phyloP scores from a whole-genome alignment of 2,888 invertebrate genomes.

The Metacarcinus magister region DNA sequence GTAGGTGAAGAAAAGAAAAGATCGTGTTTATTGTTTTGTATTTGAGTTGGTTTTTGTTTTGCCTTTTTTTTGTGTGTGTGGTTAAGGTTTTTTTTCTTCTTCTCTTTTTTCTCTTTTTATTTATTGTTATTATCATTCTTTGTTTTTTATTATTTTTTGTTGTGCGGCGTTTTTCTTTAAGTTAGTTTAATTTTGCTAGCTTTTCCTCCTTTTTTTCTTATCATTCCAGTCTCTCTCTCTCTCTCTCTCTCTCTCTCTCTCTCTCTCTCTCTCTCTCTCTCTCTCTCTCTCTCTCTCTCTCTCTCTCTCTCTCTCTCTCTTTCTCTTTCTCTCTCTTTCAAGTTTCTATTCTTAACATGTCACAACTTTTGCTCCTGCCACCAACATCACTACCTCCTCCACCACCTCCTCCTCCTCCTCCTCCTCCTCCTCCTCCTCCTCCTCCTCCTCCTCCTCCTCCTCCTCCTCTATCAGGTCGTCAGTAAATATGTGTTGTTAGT shows the following conservation, averaged over 20 bases:
- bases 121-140: too few relatives aligned
- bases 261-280: slow-evolving; percentile 31
- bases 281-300: slow-evolving; percentile 11
- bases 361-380: too few relatives aligned
- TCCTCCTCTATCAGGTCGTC: not conserved
- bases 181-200: not conserved
- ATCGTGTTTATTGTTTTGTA: not conserved
- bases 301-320: not conserved
- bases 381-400: not conserved
- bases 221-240: not conserved
- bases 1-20: too few relatives aligned
- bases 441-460: not conserved
- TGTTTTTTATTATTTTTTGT: too few relatives aligned
- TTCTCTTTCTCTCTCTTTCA: not conserved
- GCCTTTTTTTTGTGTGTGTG: too few relatives aligned
- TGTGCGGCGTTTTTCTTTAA: not conserved
- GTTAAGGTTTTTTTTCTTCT: too few relatives aligned
- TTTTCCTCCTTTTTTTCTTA: not conserved
- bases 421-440: not conserved
- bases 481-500: not conserved
- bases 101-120: too few relatives aligned
- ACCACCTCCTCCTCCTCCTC: not conserved
- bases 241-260: slow-evolving; percentile 17
- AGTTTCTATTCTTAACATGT: not conserved
- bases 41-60: not conserved